Evolutionary conservation across 2,888 invertebrate species (phyloP), one percentile per base, ranked within the genome.

Genomic region (Patella depressa): DNA sequence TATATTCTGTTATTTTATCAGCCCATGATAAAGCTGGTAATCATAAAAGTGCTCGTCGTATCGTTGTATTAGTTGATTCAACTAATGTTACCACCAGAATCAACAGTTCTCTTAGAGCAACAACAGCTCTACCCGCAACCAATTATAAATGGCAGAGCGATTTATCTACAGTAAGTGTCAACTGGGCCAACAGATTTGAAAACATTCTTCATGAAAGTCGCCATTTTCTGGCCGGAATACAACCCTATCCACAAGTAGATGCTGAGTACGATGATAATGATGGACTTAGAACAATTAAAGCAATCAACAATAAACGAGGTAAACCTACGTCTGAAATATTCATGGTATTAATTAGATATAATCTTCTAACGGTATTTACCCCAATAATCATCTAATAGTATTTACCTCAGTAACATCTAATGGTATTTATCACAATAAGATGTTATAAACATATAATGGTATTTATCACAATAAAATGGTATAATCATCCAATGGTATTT

Each of bases 231-330:
- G n/a, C 34, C 54, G 76, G 19, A 3, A 12, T 73, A 29, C 71
- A 75, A n/a, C 34, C 54, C 15, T 65, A 65, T 19, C 65, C 5
- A 11, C 76, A 72, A 14, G 72, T 79, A 45, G 72, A 71, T 9
- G 71, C 70, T 53, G 73, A 17, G 17, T 81, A 81, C 53, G 81
- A 81, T 70, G 81, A 81, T 71, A 71, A 74, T 55, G 79, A 81
- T 17, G 77, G 78, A 15, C 65, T 24, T 29, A 75, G 79, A 59
- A 76, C 75, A 7, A 55, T 53, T 5, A 71, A 69, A 14, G 76
- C 72, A 17, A 71, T 78, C 34, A 65, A 19, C n/a, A 79, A 81
- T 59, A 55, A 72, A 19, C 71, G 75, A 65, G 81, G 80, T 80
- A 45, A 12, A 65, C 5, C 24, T 65, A 12, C 3, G 29, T 29